Conservation (phyloP, 2,113 vertebrate species). For the Isurus oxyrinchus region DNA sequence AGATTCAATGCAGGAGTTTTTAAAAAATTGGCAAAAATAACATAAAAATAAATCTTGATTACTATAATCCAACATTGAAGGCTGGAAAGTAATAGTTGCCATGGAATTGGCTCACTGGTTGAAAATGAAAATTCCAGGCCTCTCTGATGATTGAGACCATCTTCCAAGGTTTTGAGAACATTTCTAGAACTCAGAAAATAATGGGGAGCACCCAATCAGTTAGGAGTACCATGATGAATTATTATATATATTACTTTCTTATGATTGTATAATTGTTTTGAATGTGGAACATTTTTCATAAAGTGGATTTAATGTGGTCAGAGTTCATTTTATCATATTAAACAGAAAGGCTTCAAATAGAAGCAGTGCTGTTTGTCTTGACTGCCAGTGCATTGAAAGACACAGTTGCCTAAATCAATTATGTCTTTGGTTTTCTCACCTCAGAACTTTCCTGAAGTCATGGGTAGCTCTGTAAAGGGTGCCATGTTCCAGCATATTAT, state of each 20-base stretch:
- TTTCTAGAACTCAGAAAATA: background rate
- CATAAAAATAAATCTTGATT: slow-evolving; percentile 34
- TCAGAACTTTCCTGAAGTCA: background rate
- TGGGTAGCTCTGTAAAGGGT: background rate
- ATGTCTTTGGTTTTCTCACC: background rate
- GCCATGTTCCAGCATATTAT: background rate
- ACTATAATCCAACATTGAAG: slow-evolving; percentile 23
- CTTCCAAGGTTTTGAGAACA: background rate
- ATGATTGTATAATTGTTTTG: background rate
- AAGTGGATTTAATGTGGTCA: background rate
- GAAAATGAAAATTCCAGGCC: background rate
- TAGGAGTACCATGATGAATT: background rate
- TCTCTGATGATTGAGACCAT: background rate
- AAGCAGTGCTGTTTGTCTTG: slow-evolving; percentile 5
- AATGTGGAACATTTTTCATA: background rate
- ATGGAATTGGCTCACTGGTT: slow-evolving; percentile 7
- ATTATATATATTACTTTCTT: background rate
- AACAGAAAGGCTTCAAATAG: background rate
- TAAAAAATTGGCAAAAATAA: slow-evolving; percentile 22
- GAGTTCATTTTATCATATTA: background rate
- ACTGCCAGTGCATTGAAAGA: background rate
- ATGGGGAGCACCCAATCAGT: background rate
- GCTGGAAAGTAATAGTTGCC: slow-evolving; percentile 25
- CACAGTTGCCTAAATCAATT: slow-evolving; percentile 1
- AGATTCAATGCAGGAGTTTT: background rate